Evolutionary conservation across 30 jellyfish, hydroid and myxozoan genomes (phyloP).

Genomic region (Aurelia sp.): DNA sequence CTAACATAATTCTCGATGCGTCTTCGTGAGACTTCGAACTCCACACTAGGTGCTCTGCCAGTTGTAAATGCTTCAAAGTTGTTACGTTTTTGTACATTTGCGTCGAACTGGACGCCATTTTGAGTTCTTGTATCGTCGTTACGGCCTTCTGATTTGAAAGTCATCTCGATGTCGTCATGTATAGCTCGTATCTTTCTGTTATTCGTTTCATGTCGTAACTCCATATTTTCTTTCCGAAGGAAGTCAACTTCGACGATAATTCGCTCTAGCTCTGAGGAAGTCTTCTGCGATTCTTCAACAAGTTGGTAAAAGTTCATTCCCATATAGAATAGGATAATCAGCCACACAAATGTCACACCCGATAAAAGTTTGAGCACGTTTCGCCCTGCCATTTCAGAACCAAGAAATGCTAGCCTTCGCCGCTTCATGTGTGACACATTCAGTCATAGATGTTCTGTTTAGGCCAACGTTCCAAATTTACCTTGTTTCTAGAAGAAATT

Average conservation of each 20-base stretch:
- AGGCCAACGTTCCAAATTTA: no score
- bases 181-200: conserved; percentile 64
- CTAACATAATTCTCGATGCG: conserved; percentile 68
- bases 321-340: conserved; percentile 78
- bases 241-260: conserved; percentile 50
- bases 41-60: conserved; percentile 64
- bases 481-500: no score
- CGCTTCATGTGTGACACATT: background rate
- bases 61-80: background rate
- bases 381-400: conserved; percentile 45
- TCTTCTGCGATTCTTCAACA: conserved; percentile 90
- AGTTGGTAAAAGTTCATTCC: conserved; percentile 87
- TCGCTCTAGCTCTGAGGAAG: conserved; percentile 57
- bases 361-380: conserved; percentile 73
- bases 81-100: background rate
- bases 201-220: conserved; percentile 57
- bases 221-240: conserved; percentile 75
- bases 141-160: conserved; percentile 7
- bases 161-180: conserved; percentile 50
- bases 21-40: conserved; percentile 76
- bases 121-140: background rate
- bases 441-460: background rate
- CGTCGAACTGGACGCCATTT: background rate
- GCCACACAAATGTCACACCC: conserved; percentile 76
- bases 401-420: background rate